Percentiles rank a stretch among this genome's conserved stretches.
Evolutionary conservation across 2,797 vertebrate genomes (phyloP).

Genomic region (Cuniculus paca): DNA sequence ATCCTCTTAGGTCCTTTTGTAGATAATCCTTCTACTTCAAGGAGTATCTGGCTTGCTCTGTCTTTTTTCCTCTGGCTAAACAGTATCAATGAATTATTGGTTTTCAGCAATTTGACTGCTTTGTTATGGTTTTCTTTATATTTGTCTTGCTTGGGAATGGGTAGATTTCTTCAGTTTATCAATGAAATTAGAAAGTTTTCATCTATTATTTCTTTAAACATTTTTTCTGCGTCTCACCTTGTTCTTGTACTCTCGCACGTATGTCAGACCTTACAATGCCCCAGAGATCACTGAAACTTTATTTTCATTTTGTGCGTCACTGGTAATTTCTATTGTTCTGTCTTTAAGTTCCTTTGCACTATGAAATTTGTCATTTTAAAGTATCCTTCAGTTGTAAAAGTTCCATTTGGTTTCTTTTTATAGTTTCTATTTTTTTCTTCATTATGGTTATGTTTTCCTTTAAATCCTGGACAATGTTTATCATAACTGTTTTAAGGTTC

Average conservation of each 20-base stretch:
- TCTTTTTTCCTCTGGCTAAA: background rate
- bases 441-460: background rate
- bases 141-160: background rate
- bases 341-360: background rate
- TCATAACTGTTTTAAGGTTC: background rate
- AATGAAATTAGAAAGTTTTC: background rate
- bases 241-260: background rate
- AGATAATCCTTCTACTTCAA: background rate
- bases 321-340: background rate
- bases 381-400: background rate
- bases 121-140: background rate
- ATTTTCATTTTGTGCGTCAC: background rate
- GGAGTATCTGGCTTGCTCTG: background rate
- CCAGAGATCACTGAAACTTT: background rate
- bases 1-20: background rate
- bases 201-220: background rate
- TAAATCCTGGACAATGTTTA: background rate
- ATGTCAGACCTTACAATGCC: background rate
- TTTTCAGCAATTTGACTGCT: background rate
- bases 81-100: background rate
- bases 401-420: slow-evolving; percentile 6
- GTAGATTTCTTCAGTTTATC: background rate
- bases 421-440: slow-evolving; percentile 22
- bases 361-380: slow-evolving; percentile 17
- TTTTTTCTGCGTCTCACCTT: background rate